Conservation (phyloP, 2,888 invertebrate species). For the Elysia crispata region DNA sequence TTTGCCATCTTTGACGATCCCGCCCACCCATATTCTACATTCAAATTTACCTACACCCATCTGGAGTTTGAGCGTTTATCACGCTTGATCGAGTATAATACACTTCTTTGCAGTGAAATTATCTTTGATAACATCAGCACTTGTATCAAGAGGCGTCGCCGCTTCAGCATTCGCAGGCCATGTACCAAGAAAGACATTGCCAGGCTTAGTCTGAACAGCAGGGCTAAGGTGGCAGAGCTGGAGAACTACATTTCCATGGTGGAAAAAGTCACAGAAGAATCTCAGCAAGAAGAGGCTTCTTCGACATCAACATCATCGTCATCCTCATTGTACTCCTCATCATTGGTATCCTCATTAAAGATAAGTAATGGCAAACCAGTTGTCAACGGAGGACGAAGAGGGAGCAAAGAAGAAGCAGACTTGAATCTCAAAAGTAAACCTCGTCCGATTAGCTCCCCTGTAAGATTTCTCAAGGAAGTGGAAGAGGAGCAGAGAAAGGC, state of each 20-base stretch:
- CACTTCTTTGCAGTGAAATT: slow-evolving; percentile 71
- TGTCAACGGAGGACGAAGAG: too few species aligned
- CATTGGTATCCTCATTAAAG: too few species aligned
- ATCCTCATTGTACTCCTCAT: too few species aligned
- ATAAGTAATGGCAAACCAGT: too few species aligned
- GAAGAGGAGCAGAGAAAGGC: too few species aligned
- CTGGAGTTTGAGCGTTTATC: slow-evolving; percentile 77
- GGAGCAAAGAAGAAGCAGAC: not conserved
- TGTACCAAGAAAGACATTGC: slow-evolving; percentile 65
- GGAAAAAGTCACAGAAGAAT: slow-evolving; percentile 29
- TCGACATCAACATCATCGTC: not conserved
- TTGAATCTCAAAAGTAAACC: not conserved
- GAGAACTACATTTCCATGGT: slow-evolving; percentile 49
- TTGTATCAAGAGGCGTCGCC: slow-evolving; percentile 64
- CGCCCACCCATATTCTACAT: slow-evolving; percentile 77
- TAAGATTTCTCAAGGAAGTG: not conserved
- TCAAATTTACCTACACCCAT: slow-evolving; percentile 78
- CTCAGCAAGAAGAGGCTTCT: slow-evolving; percentile 3
- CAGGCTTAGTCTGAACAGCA: slow-evolving; percentile 57
- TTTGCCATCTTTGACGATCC: slow-evolving; percentile 78
- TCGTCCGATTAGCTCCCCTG: slow-evolving; percentile 40
- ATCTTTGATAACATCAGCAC: slow-evolving; percentile 74
- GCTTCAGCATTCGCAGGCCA: slow-evolving; percentile 61
- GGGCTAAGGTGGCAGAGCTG: slow-evolving; percentile 53
- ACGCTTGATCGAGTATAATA: slow-evolving; percentile 78